Conservation (phyloP, 2,797 vertebrate genomes). For the Channallabes apus region DNA sequence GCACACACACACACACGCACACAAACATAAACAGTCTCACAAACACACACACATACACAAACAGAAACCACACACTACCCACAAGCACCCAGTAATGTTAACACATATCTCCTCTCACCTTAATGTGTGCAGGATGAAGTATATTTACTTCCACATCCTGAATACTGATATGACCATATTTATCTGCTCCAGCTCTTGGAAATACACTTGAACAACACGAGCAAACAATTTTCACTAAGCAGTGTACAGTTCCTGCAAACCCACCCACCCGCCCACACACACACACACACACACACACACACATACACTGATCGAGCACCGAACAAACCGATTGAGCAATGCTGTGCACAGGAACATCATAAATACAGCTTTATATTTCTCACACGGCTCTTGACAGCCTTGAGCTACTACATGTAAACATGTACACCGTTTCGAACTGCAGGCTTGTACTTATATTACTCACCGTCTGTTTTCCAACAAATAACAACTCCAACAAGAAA, state of each 20-base stretch:
- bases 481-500: constrained; percentile 22
- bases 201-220: constrained; percentile 9
- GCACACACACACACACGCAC: constrained; percentile 15
- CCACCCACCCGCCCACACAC: constrained; percentile 9
- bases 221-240: constrained; percentile 19
- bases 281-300: constrained; percentile 2
- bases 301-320: constrained; percentile 37
- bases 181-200: background rate
- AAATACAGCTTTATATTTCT: constrained; percentile 26
- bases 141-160: background rate
- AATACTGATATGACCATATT: constrained; percentile 1
- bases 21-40: constrained; percentile 36
- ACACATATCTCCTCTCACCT: background rate
- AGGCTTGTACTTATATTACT: background rate
- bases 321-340: constrained; percentile 39
- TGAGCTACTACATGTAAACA: background rate
- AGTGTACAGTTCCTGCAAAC: constrained; percentile 29
- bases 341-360: constrained; percentile 38
- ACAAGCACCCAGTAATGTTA: constrained; percentile 27
- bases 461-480: constrained; percentile 11
- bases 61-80: background rate
- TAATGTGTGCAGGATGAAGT: background rate
- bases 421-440: background rate
- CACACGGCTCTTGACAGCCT: background rate
- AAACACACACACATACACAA: constrained; percentile 25